These are phyloP conservation scores for Siderastrea radians DNA, from an alignment of 92 coral and sea anemone genomes.

Conservation along the genomic window DNA sequence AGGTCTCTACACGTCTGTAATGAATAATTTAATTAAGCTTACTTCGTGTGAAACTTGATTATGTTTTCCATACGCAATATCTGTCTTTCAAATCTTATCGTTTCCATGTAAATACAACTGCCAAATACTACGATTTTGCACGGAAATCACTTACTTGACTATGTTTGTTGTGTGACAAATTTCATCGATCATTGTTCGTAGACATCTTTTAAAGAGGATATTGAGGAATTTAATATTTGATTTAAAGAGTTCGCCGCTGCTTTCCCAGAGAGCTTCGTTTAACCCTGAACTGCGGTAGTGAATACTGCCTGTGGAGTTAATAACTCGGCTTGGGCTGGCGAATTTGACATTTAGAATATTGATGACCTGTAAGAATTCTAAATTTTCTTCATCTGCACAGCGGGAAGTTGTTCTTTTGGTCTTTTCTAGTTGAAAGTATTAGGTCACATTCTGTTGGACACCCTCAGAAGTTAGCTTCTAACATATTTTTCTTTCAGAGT, in stretches of 20 bases:
- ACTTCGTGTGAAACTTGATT: not conserved
- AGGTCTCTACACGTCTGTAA: not conserved
- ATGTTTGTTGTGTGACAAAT: not conserved
- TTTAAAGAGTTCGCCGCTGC: not conserved
- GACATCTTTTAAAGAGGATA: not conserved
- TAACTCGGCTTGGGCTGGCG: not conserved
- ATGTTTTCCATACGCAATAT: not conserved
- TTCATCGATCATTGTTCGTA: not conserved
- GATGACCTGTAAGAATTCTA: conserved; percentile 1
- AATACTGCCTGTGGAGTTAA: not conserved
- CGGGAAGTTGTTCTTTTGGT: conserved; percentile 1
- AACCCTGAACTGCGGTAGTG: too few species aligned
- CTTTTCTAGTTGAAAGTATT: not conserved
- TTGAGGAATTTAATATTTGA: not conserved
- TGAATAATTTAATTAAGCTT: conserved; percentile 8
- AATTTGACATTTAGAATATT: conserved; percentile 4
- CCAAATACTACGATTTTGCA: not conserved
- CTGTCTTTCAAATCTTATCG: not conserved
- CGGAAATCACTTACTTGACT: not conserved
- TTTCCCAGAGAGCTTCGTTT: not conserved
- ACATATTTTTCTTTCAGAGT: not conserved
- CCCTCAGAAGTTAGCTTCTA: not conserved
- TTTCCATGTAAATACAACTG: not conserved
- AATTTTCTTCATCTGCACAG: conserved; percentile 11
- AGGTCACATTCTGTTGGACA: too few species aligned